Conservation (phyloP, 2,113 vertebrate genomes). For the Suncus etruscus region DNA sequence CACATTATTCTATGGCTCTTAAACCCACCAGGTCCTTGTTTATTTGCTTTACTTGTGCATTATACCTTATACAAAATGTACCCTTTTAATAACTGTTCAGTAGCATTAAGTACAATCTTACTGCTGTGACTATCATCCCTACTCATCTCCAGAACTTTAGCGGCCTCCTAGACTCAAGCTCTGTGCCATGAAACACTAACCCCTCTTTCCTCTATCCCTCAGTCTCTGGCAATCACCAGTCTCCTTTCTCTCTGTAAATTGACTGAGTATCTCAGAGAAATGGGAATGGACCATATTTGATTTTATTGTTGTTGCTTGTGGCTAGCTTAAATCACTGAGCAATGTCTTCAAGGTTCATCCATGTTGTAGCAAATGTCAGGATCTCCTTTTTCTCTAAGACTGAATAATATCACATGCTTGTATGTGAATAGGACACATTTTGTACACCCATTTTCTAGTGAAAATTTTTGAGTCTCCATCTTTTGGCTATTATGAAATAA, state of each 20-base stretch:
- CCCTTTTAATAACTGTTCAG: background rate
- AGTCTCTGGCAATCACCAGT: background rate
- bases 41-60: too few relatives aligned
- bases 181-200: background rate
- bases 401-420: background rate
- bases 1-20: background rate
- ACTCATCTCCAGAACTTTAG: background rate
- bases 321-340: background rate
- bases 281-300: background rate
- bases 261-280: background rate
- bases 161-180: background rate
- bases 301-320: background rate
- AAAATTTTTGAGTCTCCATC: background rate
- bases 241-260: background rate
- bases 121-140: background rate
- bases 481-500: background rate
- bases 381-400: conserved; percentile 10
- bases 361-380: conserved; percentile 5
- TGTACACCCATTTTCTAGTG: background rate
- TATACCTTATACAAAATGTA: background rate
- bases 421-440: background rate
- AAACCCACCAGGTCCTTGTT: background rate
- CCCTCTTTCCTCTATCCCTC: too few relatives aligned
- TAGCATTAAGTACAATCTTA: background rate
- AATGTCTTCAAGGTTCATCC: background rate